Evolutionary conservation across 1,140 invertebrate genomes (phyloP), one percentile per base, ranked within the genome.

Genomic region (Papilio polyxenes): DNA sequence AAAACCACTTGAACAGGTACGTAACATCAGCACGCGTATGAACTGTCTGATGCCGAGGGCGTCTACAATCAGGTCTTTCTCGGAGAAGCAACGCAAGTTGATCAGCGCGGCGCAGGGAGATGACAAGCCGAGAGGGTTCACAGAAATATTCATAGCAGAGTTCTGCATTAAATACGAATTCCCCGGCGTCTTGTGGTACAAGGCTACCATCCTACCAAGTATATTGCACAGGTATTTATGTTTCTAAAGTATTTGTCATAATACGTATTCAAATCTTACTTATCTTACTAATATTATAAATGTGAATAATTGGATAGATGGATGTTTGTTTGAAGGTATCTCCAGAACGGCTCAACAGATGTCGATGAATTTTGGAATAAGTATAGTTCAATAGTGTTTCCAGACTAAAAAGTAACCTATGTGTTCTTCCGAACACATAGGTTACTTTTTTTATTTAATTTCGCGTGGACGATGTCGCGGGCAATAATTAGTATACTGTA

Each of bases 151-250:
- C 13, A 96, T 99, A 59, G 98, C 99, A 0, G 99, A 99, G 93
- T 95, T 99, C 51, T 98, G 98, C 91, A 95, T 96, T 40, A 97
- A 97, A 83, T 97, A 98, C 90, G 96, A 96, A 2, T 98, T 98
- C 91, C 97, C 98, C 0, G 97, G 98, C 2, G 95, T 97, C 9
- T 95, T 99, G 44, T 99, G 98, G 98, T 95, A 98, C 11, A 98
- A 99, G 94, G 97, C 98, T 0, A 97, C 97, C 0, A 96, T 97
- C 44, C 91, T 99, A 40, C 99, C 99, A 0, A 97, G 98, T 20
- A 96, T 99, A 86, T 88, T 99, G 7, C 97, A 99, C 86, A 92
- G 95, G 94, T 95, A 81, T 40, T 51, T 69, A 10, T 62, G 20
- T 85, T 81, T 75, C 78, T 80, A 40, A 48, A 13, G 11, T 56